Evolutionary conservation across 2,797 vertebrate genomes (phyloP).

Genomic region (Zenarchopterus dispar): DNA sequence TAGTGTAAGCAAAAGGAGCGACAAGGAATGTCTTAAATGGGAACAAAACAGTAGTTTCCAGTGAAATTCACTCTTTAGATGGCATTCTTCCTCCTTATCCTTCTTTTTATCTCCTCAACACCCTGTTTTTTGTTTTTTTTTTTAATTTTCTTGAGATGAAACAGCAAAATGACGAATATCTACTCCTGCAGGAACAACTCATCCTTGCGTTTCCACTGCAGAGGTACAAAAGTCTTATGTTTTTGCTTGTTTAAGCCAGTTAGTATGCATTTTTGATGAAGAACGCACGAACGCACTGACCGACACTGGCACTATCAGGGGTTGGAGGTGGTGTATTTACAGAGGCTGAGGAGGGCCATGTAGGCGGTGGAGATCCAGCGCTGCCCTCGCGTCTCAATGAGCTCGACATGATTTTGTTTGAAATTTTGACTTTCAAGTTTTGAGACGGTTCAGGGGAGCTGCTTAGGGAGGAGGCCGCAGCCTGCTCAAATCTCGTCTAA

Average conservation of each 20-base stretch:
- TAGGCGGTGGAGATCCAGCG: constrained; percentile 36
- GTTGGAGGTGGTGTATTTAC: constrained; percentile 53
- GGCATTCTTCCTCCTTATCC: constrained; percentile 25
- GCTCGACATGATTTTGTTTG: constrained; percentile 3
- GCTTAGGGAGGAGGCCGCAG: constrained; percentile 37
- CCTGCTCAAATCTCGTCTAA: constrained; percentile 34
- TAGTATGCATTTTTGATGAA: constrained; percentile 36
- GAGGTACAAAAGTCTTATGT: constrained; percentile 18
- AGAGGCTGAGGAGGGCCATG: constrained; percentile 41
- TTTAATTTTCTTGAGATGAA: constrained; percentile 29
- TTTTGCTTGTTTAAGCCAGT: constrained; percentile 44
- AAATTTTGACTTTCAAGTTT: constrained; percentile 31
- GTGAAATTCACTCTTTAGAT: constrained; percentile 31
- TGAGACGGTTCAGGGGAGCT: constrained; percentile 14
- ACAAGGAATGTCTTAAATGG: constrained; percentile 64
- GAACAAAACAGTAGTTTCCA: constrained; percentile 2
- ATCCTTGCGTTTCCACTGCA: constrained; percentile 30
- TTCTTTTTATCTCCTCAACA: constrained; percentile 32
- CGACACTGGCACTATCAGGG: constrained; percentile 41
- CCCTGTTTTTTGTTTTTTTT: constrained; percentile 19
- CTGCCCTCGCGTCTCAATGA: constrained; percentile 41
- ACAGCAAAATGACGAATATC: constrained; percentile 40
- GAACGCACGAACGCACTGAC: constrained; percentile 57
- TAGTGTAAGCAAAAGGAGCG: constrained; percentile 35
- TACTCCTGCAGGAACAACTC: constrained; percentile 29